Evolutionary conservation across 1,140 invertebrate genomes (phyloP).

Genomic region (Eciton burchellii): DNA sequence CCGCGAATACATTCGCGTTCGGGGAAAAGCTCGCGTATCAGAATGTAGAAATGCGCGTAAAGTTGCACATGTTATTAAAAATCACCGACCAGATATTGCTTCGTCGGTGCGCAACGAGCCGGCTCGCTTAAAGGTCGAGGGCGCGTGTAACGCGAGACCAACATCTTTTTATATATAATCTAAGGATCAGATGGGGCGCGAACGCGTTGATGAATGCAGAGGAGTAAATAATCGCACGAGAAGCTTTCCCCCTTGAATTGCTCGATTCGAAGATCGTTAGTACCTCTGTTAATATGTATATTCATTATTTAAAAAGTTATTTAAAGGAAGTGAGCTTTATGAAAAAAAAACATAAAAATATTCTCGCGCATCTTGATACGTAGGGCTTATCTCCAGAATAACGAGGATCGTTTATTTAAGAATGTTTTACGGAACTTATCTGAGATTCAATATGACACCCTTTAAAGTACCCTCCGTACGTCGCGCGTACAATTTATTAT

Average conservation of each 20-base stretch:
- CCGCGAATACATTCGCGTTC: background rate
- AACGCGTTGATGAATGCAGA: background rate
- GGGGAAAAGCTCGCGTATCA: slow-evolving; percentile 26
- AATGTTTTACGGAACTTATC: too few relatives aligned
- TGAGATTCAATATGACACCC: too few relatives aligned
- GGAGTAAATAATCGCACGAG: background rate
- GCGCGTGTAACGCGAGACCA: background rate
- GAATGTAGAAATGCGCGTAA: slow-evolving; percentile 48
- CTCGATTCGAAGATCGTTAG: background rate
- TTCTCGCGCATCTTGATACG: too few relatives aligned
- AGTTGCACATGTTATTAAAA: slow-evolving; percentile 47
- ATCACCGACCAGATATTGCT: slow-evolving; percentile 4
- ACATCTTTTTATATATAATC: slow-evolving; percentile 34
- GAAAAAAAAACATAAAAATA: too few relatives aligned
- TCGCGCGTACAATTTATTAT: too few relatives aligned
- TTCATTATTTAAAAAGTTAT: too few relatives aligned
- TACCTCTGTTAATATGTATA: background rate
- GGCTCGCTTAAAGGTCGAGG: slow-evolving; percentile 34
- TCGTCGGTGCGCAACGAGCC: background rate
- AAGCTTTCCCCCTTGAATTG: background rate
- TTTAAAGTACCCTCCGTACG: too few relatives aligned
- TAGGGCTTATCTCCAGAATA: too few relatives aligned
- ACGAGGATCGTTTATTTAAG: too few relatives aligned
- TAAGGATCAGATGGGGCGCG: slow-evolving; percentile 28
- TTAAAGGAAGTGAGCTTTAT: too few relatives aligned